Base-by-base conservation (phyloP, 2,888 invertebrate species). In the Bellardia bayeri region DNA sequence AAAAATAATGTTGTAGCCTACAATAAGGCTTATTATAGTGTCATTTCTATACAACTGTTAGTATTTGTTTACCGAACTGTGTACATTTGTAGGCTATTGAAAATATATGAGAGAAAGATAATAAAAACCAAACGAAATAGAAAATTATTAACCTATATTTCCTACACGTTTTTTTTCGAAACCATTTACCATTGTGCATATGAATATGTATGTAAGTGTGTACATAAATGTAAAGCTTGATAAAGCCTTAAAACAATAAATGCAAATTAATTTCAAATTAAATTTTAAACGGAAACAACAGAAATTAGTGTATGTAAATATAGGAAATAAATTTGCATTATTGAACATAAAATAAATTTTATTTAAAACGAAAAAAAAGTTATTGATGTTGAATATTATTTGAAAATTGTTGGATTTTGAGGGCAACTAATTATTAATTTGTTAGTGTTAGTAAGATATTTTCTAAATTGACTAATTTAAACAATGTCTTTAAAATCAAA, bases 131-230 rank as follows among this genome's bases (percentile, higher is more conserved):
- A 74, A 75, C 82, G 56, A 82, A 49, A 75, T 75, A 40, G 66
- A 66, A 69, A 83, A 83, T 83, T 78, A 83, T 66, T 83, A 71
- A 83, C 78, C 83, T 49, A 83, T 49, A 78, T 83, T 82, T 58
- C 68, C 37, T 75, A 63, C 49, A 49, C 13, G 14, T 78, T 23
- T 23, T 54, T 72, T 30, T 14, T 23, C 23, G 23, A 23, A 23
- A 23, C 63, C 45, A 71, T 76, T 71, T 74, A 4, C 7, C 7
- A 33, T 42, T 42, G 11, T 9, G 9, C 13, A 45, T 45, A 1
- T 23, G 23, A 23, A 23, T 23, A 23, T 13, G 45, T 45, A 8
- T 45, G 2, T 45, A 37, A 37, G 51, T 37, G 5, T 37, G 5
- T 30, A 7, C 30, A 6, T 45, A 7, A 71, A 56, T 66, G 23